A percentile compares a stretch with the other conserved stretches of the same genome.
These are phyloP conservation scores for Ramphastos sulfuratus DNA, from an alignment of 2,113 vertebrate species.

Conservation along the genomic window DNA sequence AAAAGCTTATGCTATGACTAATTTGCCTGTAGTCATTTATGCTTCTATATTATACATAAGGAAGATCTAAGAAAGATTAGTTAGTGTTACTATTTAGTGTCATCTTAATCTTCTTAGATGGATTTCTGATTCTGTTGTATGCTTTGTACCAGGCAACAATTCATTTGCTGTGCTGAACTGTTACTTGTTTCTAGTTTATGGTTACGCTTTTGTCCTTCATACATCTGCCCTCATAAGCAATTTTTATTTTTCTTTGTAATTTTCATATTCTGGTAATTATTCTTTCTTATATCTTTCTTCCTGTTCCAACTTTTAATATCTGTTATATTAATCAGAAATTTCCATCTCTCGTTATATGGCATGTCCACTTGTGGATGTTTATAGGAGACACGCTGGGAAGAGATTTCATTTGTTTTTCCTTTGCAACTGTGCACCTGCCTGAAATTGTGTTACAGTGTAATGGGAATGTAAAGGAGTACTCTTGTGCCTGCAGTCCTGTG, in stretches of 20 bases:
- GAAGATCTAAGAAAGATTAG: neutral
- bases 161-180: neutral
- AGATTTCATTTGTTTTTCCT: constrained; percentile 16
- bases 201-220: neutral
- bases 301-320: neutral
- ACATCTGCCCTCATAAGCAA: neutral
- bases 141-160: neutral
- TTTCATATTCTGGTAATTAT: neutral
- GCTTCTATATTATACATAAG: neutral
- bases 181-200: neutral
- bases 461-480: neutral
- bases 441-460: neutral
- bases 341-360: neutral
- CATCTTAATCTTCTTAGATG: neutral
- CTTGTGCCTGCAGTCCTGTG: neutral
- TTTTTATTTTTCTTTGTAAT: neutral
- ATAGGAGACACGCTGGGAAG: neutral
- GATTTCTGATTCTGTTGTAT: neutral
- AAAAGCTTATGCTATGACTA: neutral
- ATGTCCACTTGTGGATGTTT: neutral
- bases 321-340: neutral
- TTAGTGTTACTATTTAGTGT: neutral
- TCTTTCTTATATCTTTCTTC: neutral
- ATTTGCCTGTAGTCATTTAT: neutral
- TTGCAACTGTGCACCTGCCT: neutral